Base-by-base conservation (phyloP, 2,797 vertebrate species). In the Fistularia commersonii region DNA sequence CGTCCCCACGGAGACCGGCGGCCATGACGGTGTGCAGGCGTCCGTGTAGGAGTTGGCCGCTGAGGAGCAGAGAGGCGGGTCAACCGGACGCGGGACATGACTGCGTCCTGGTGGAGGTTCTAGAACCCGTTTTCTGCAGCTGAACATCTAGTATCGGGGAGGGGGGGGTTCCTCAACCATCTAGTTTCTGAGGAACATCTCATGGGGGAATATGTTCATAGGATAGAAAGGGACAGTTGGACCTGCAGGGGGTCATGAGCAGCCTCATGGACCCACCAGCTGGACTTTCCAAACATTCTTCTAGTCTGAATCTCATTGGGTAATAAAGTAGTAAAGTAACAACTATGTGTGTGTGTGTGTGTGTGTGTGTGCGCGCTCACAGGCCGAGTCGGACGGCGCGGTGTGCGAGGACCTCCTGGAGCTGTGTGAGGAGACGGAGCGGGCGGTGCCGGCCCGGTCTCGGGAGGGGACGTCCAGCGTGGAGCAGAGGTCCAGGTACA, bases 21-120 rank as follows among this genome's bases (percentile, higher is more conserved):
- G 89, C 68, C 88, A 88, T 6, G 92, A 93, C 0, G 92, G 91
- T 0, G 93, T 93, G 86, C 92, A 92, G 73, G 88, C 81, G 51
- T 95, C 93, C 0, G 92, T 89, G 83, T 82, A 95, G 0, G 93
- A 95, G 0, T 92, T 94, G 8, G 93, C 94, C 91, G 87, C 64
- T 79, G 71, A 55, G 74, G 23, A 41, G 12, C n/a, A 44, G 15
- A 39, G 36, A 39, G 11, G 39, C 15, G n/a, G 37, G 8, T 7
- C 15, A 7, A 6, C 8, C 6, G 12, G 8, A 13, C 9, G 38
- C 47, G 12, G 1, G 11, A 39, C 34, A 11, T 10, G 13, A 13
- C 7, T 54, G 45, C 58, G 45, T 62, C 66, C 23, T 23, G 23
- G 23, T 23, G 23, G 23, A 23, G 23, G 2, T 23, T 23, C 23